Percentiles rank a stretch among this genome's conserved stretches.
phyloP scores from a whole-genome alignment of 2,113 vertebrate genomes.

The Perca fluviatilis region DNA sequence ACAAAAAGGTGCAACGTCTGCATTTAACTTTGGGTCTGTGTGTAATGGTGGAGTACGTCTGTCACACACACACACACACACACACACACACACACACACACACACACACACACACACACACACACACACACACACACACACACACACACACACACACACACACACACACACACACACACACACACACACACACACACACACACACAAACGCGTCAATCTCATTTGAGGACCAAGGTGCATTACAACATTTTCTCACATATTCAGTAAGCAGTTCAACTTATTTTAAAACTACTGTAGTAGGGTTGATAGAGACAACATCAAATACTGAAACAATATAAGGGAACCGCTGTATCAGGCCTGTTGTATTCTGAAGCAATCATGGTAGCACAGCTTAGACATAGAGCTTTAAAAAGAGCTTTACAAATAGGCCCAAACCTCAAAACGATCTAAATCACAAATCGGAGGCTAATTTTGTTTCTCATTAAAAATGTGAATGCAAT shows the following conservation, averaged over 20 bases:
- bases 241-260: conserved; percentile 43
- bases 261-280: conserved; percentile 24
- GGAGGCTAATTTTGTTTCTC: neutral
- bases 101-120: conserved; percentile 33
- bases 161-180: conserved; percentile 39
- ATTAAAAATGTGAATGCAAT: conserved; percentile 8
- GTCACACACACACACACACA: conserved; percentile 42
- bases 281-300: conserved; percentile 30
- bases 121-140: conserved; percentile 39
- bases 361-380: neutral
- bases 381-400: neutral
- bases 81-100: conserved; percentile 39
- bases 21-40: conserved; percentile 71
- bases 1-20: conserved; percentile 72
- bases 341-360: neutral
- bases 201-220: conserved; percentile 62
- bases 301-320: conserved; percentile 34
- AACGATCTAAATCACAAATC: conserved; percentile 23
- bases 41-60: conserved; percentile 38
- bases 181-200: conserved; percentile 33
- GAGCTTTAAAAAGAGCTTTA: conserved; percentile 19
- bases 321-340: conserved; percentile 51
- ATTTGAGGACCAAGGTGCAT: conserved; percentile 71
- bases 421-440: conserved; percentile 15
- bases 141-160: conserved; percentile 42